Base-by-base conservation (phyloP, 1,140 invertebrate species). In the Heterodera schachtii region DNA sequence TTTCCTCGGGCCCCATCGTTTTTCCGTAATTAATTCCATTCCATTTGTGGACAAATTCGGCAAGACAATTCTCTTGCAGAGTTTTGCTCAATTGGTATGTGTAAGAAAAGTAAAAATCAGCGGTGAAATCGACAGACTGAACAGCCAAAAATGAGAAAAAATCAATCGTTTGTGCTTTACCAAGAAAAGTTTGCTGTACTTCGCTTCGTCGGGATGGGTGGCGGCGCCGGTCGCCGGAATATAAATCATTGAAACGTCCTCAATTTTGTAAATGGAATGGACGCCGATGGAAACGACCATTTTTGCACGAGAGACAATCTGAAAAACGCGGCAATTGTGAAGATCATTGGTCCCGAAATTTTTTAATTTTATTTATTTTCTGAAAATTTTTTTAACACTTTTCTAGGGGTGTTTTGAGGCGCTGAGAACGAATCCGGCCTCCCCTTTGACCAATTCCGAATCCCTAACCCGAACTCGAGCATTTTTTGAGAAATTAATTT, bases 21-120 rank as follows among this genome's bases (percentile, higher is more conserved):
- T 21, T 66, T 11, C 41, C 52, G 70, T 78, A 84, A 11, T 47
- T 66, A 16, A 73, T 86, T 75, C 82, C 79, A 69, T 88, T 81
- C 66, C 76, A 85, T 71, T 81, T 41, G 43, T 76, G n/a, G 47
- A 73, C 46, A 57, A 46, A 82, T 41, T 79, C 79, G 64, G 74
- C 78, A 6, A 89, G 60, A 41, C 78, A 79, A 83, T 90, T 89
- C 60, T 90, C 88, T 79, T 90, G 89, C n/a, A 89, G 73, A 31
- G 85, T 90, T 41, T 84, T 81, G 64, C 85, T 88, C 21, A 89
- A 73, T 80, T 89, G 86, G 70, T 89, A 89, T 1, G 88, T 90
- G 76, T 90, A 89, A n/a, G 89, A 89, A 75, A 89, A 89, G 75
- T 90, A 89, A 81, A 89, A 89, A 77, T 89, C 84, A n/a, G 88